Base-by-base conservation (phyloP, 2,888 invertebrate species). In the Eupithecia inturbata region DNA sequence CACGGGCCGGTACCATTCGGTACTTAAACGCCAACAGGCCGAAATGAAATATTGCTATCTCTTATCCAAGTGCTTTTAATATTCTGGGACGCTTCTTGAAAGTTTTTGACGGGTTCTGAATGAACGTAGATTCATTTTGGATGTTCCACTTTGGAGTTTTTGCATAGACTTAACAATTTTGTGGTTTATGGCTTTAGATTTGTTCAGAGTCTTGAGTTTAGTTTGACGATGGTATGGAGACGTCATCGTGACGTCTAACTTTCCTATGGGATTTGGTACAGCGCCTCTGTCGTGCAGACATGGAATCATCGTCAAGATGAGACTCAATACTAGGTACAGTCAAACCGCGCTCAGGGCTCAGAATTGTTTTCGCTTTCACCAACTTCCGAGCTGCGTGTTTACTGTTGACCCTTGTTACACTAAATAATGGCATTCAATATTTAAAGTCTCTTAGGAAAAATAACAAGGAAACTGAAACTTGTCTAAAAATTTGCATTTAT, bases 31-130 rank as follows among this genome's bases (percentile, higher is more conserved):
- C 84, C 85, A 87, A 89, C 89, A 88, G 86, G 84, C 84, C 78
- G 85, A 85, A 86, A 88, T 92, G 91, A 93, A 87, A 90, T 91
- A 92, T 91, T 85, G 82, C 85, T 84, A 85, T 84, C 83, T 83
- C 85, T 87, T 87, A 87, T 87, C 82, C 69, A 78, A 75, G 82
- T 73, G 72, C 75, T 76, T 80, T 77, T 74, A 74, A 75, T 81
- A 80, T 83, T 79, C 80, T 19, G 57, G 66, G 69, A 69, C 39
- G 41, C 45, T 67, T 53, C 60, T 66, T 60, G 31, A 36, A 78
- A 66, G 66, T 66, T 74, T 77, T 66, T 69, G 74, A 78, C 72
- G 70, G 68, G 33, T 70, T 73, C 64, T 71, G 62, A 57, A 22
- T 26, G 70, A 60, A 64, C 71, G 68, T 67, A 33, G 45, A 26